Percentiles rank a stretch among this genome's conserved stretches.
Conservation (phyloP, 35 echinoderm and acorn worm species). For the Diadema setosum region DNA sequence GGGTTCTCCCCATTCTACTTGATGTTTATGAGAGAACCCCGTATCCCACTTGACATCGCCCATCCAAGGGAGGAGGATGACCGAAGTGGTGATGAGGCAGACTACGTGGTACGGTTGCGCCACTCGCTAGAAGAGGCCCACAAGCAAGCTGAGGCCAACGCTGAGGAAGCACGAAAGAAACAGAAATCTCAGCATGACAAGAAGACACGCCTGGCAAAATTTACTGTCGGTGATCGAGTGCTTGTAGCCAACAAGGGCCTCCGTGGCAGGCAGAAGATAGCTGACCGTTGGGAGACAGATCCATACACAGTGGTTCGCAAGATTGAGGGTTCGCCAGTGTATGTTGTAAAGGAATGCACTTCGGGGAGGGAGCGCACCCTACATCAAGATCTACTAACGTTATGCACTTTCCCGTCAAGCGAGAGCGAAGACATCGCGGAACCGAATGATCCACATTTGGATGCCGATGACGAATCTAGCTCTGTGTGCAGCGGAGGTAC, state of each 20-base stretch:
- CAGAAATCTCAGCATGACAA: neutral
- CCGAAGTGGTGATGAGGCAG: neutral
- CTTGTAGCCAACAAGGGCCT: conserved; percentile 24
- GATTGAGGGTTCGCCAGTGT: conserved; percentile 16
- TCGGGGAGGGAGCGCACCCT: conserved; percentile 7
- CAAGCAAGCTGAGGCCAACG: too few species aligned
- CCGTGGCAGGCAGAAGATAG: too few species aligned
- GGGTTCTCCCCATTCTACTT: conserved; percentile 35
- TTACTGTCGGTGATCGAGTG: neutral
- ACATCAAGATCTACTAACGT: conserved; percentile 28
- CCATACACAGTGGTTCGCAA: conserved; percentile 15
- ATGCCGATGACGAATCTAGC: too few species aligned
- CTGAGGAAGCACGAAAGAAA: too few species aligned
- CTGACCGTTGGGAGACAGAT: conserved; percentile 36
- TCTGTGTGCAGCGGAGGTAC: too few species aligned
- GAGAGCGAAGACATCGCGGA: too few species aligned
- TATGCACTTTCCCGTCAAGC: conserved; percentile 23
- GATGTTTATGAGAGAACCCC: conserved; percentile 28
- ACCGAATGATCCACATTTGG: too few species aligned
- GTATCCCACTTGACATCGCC: conserved; percentile 33
- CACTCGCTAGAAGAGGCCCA: too few species aligned
- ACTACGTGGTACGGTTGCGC: neutral
- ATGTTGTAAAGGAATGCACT: neutral
- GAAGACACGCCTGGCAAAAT: neutral
- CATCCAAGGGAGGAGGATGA: neutral